phyloP scores from a whole-genome alignment of 1,140 invertebrate species.

The Frieseomelitta varia region DNA sequence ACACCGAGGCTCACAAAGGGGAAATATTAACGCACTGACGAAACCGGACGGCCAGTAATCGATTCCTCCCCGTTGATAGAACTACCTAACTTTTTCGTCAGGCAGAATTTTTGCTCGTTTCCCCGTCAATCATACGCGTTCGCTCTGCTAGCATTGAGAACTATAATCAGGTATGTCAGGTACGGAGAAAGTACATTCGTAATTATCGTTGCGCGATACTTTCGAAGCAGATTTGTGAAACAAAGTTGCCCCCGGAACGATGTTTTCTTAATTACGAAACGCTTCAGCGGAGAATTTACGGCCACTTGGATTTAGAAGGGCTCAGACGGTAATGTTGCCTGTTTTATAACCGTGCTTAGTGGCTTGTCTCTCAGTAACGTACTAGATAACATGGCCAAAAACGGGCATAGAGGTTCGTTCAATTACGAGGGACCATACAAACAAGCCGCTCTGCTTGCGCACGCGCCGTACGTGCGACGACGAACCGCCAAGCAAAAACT shows the following conservation, averaged over 20 bases:
- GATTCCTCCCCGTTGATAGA: conserved; percentile 57
- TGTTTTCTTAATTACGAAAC: neutral
- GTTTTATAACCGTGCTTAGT: conserved; percentile 15
- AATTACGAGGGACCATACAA: conserved; percentile 19
- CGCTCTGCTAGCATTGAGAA: too few species aligned
- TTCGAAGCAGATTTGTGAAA: neutral
- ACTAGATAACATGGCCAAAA: neutral
- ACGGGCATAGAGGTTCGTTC: conserved; percentile 1
- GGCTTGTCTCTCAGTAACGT: conserved; percentile 9
- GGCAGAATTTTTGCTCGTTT: too few species aligned
- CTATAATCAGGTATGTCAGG: too few species aligned
- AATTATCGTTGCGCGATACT: neutral
- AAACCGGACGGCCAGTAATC: conserved; percentile 32
- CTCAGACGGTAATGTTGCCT: conserved; percentile 9
- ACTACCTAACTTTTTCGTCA: neutral
- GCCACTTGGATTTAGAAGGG: neutral
- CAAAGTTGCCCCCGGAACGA: neutral
- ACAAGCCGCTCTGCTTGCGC: neutral
- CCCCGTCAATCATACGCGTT: too few species aligned
- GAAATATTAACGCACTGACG: conserved; percentile 45
- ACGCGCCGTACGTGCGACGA: too few species aligned
- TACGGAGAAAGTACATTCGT: neutral
- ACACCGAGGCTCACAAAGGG: conserved; percentile 46
- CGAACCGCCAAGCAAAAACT: neutral
- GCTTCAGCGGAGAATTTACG: conserved; percentile 2